These are phyloP conservation scores for Castor canadensis DNA, from an alignment of 2,113 vertebrate species.

Conservation along the genomic window DNA sequence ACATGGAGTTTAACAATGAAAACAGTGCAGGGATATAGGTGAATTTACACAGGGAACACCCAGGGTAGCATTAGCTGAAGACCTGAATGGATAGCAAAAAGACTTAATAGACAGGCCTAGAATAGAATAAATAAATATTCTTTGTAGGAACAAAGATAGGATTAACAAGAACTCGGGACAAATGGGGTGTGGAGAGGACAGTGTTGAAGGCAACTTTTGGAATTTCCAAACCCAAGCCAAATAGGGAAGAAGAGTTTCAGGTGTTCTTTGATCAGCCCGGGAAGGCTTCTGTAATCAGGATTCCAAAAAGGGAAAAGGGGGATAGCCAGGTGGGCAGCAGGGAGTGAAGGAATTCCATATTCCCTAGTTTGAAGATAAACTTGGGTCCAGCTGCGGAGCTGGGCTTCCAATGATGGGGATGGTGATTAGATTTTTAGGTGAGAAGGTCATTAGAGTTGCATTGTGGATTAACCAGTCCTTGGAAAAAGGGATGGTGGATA, in stretches of 20 bases:
- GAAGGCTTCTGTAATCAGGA: not conserved
- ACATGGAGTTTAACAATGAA: not conserved
- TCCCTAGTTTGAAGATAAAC: not conserved
- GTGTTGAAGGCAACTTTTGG: not conserved
- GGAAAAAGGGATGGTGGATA: not conserved
- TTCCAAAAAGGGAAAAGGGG: not conserved
- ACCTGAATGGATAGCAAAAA: no score
- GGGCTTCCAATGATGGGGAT: no score
- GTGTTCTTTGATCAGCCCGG: not conserved
- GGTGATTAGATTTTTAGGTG: not conserved
- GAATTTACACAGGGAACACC: not conserved
- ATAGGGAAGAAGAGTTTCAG: not conserved
- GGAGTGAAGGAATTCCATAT: not conserved
- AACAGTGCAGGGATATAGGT: not conserved
- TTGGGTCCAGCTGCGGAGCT: not conserved
- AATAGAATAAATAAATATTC: not conserved
- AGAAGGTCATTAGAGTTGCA: not conserved
- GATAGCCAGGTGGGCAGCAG: no score
- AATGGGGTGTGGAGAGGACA: not conserved
- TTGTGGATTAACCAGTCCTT: not conserved
- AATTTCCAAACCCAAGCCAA: not conserved
- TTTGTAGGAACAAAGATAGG: not conserved
- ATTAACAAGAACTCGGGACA: not conserved
- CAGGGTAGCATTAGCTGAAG: not conserved
- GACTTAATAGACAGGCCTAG: not conserved